These are phyloP conservation scores for Enteromius fasciolatus DNA, from an alignment of 2,797 vertebrate genomes.

Conservation along the genomic window DNA sequence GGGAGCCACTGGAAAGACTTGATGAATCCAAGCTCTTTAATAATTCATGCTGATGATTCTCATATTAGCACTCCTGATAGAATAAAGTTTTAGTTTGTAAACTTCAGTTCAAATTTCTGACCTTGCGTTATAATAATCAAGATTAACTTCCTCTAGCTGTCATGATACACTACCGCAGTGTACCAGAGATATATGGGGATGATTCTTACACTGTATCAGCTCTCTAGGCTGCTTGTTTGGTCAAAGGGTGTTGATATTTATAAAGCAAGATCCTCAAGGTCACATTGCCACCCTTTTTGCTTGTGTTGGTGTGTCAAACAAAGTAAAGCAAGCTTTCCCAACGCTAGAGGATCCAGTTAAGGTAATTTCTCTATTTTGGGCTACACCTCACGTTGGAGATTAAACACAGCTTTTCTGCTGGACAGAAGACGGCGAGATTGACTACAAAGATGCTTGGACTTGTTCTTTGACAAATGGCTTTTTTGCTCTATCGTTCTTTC, in stretches of 20 bases:
- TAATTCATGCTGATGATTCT: slow-evolving; percentile 63
- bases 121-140: slow-evolving; percentile 55
- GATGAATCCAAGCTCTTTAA: slow-evolving; percentile 60
- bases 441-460: slow-evolving; percentile 20
- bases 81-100: slow-evolving; percentile 29
- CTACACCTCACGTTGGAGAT: not conserved
- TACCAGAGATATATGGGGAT: slow-evolving; percentile 57
- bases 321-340: not conserved
- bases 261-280: slow-evolving; percentile 50
- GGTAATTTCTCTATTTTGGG: not conserved
- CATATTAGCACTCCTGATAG: slow-evolving; percentile 11
- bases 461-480: not conserved
- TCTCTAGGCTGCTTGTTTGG: slow-evolving; percentile 53
- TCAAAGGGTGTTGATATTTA: slow-evolving; percentile 57
- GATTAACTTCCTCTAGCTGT: slow-evolving; percentile 17
- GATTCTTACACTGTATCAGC: slow-evolving; percentile 29
- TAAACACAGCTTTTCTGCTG: not conserved
- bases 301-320: not conserved
- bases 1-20: slow-evolving; percentile 48
- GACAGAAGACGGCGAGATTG: not conserved
- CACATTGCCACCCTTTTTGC: slow-evolving; percentile 14
- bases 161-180: slow-evolving; percentile 22
- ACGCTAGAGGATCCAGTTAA: not conserved
- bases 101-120: slow-evolving; percentile 45
- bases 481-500: not conserved